Evolutionary conservation across 2,113 vertebrate genomes (phyloP), one percentile per base, ranked within the genome.

Genomic region (Oxyura jamaicensis): DNA sequence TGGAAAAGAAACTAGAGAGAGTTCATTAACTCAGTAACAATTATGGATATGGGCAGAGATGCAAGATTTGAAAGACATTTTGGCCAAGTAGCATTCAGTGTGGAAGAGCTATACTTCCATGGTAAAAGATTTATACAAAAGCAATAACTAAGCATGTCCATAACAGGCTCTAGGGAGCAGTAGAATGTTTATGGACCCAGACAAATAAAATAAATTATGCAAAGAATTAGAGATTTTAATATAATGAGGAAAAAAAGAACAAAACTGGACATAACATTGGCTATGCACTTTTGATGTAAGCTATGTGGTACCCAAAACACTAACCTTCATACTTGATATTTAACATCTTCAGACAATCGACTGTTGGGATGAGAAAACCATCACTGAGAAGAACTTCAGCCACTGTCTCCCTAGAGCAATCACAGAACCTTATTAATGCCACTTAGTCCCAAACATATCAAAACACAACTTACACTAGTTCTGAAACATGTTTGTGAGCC

Each of bases 351-450:
- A 99, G 97, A 86, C 99, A 99, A 63, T 99, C 98, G 44, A 84
- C 59, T 6, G 99, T 99, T 16, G 99, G 99, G 91, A 99, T 98
- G 72, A 99, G 97, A 80, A 99, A 99, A 36, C 99, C 99, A 18
- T 99, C 99, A 66, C 98, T 98, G 52, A 99, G 72, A 94, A 99
- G 94, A 77, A 97, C 98, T 59, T 98, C 98, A 36, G 98, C 90
- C 80, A 99, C 96, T 81, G 97, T 33, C 17, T 98, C 98, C 89
- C 98, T 98, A 78, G 74, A 95, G 81, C 17, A 96, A 92, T 18
- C 26, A 95, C 58, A 93, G 21, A 88, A 8, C 35, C 28, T 58
- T 33, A 52, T 95, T 88, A 93, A 36, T 66, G 26, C 16, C 76
- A 74, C 7, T 55, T 53, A 48, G 3, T 55, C 29, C 52, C 60